A percentile compares a stretch with the other conserved stretches of the same genome.
Evolutionary conservation across 1,140 invertebrate genomes (phyloP).

Genomic region (Anoplolepis gracilipes): DNA sequence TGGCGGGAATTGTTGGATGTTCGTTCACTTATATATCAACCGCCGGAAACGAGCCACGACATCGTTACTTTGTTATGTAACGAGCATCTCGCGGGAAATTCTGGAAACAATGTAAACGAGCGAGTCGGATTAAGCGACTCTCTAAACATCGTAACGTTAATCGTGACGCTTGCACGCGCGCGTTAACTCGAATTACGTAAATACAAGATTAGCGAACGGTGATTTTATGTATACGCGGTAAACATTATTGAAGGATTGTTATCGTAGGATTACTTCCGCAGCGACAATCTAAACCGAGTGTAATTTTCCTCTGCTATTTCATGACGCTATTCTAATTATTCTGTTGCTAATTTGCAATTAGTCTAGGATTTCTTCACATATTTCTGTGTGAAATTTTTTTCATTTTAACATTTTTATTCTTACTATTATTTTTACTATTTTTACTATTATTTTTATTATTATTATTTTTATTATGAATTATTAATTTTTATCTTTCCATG

Average conservation of each 20-base stretch:
- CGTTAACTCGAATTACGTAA: constrained; percentile 46
- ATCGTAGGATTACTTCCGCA: constrained; percentile 27
- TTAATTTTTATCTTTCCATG: neutral
- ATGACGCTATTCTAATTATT: neutral
- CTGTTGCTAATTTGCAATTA: neutral
- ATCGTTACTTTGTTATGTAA: constrained; percentile 57
- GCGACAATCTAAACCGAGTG: neutral
- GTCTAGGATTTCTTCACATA: too few relatives aligned
- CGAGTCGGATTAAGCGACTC: constrained; percentile 30
- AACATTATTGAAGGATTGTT: neutral
- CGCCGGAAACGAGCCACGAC: constrained; percentile 6
- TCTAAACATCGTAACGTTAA: neutral
- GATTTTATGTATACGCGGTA: neutral
- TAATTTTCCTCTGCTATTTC: neutral
- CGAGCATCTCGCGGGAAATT: constrained; percentile 59
- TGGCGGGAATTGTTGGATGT: constrained; percentile 12
- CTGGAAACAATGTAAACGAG: constrained; percentile 52
- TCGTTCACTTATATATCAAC: constrained; percentile 4
- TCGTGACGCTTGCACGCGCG: neutral
- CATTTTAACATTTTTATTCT: neutral
- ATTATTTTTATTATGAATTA: neutral
- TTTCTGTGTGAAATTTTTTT: neutral
- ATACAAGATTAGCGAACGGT: neutral
- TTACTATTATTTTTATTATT: neutral
- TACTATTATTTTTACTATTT: neutral